phyloP scores from a whole-genome alignment of 2,113 vertebrate genomes.

The Caloenas nicobarica region DNA sequence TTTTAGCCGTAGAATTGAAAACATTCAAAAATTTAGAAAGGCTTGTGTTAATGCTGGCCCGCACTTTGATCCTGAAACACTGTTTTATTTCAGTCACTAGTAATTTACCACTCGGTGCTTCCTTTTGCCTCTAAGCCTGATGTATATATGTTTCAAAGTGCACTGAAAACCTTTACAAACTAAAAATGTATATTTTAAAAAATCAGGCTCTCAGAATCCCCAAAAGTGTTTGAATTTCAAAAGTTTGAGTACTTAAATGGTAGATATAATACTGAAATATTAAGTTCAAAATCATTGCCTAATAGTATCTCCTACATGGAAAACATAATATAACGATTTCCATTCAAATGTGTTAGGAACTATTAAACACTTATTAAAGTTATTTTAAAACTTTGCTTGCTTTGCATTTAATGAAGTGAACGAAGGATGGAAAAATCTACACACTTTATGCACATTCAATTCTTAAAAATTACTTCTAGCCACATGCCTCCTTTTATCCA shows the following conservation, averaged over 20 bases:
- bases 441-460: constrained; percentile 5
- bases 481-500: constrained; percentile 44
- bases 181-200: background rate
- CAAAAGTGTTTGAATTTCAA: background rate
- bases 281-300: background rate
- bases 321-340: constrained; percentile 60
- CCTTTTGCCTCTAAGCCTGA: constrained; percentile 54
- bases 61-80: constrained; percentile 64
- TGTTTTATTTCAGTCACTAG: constrained; percentile 66
- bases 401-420: constrained; percentile 61
- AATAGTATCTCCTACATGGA: constrained; percentile 9
- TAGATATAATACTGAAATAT: background rate
- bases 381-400: constrained; percentile 64
- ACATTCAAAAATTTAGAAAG: constrained; percentile 49
- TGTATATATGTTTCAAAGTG: constrained; percentile 60
- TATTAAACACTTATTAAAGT: constrained; percentile 66
- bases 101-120: constrained; percentile 61
- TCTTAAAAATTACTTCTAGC: constrained; percentile 53
- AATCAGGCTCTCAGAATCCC: background rate
- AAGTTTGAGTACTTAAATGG: background rate
- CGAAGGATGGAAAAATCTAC: constrained; percentile 49
- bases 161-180: constrained; percentile 4
- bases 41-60: constrained; percentile 47
- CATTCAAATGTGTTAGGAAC: constrained; percentile 58
- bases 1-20: constrained; percentile 61